Evolutionary conservation across 2,113 vertebrate species (phyloP).

Genomic region (Pelecanus crispus): DNA sequence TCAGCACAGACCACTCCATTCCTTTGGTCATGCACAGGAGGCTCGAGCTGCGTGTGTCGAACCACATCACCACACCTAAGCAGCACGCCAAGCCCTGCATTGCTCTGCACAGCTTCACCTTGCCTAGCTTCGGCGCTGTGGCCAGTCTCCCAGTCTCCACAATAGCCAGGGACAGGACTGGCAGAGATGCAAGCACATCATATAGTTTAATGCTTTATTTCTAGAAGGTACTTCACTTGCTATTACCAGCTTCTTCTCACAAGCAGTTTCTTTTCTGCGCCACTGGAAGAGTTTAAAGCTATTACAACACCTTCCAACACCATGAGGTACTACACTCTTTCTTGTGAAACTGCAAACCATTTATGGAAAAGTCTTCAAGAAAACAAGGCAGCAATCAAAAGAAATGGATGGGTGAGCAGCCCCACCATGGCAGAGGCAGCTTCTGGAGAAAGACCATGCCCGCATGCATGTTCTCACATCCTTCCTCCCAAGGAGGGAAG

Average conservation of each 20-base stretch:
- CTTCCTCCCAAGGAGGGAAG: background rate
- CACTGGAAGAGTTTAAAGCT: background rate
- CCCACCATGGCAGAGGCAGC: background rate
- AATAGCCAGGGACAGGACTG: background rate
- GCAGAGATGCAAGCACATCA: rapidly evolving
- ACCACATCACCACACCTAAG: background rate
- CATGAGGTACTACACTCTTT: background rate
- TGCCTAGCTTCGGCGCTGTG: background rate
- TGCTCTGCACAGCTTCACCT: rapidly evolving
- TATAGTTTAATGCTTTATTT: background rate
- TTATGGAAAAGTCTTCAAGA: background rate
- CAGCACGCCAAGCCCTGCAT: rapidly evolving
- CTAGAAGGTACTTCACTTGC: background rate
- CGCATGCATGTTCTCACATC: background rate
- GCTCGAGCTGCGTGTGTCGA: background rate
- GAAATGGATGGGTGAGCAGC: background rate
- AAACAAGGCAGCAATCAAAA: background rate
- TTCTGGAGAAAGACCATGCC: background rate
- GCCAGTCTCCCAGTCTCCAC: background rate
- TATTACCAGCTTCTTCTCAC: background rate
- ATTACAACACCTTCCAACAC: background rate
- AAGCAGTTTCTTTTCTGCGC: background rate
- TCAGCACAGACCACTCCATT: background rate
- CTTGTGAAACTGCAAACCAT: background rate
- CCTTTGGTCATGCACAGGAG: background rate